Evolutionary conservation across 2,888 invertebrate genomes (phyloP).

Genomic region (Rutpela maculata): DNA sequence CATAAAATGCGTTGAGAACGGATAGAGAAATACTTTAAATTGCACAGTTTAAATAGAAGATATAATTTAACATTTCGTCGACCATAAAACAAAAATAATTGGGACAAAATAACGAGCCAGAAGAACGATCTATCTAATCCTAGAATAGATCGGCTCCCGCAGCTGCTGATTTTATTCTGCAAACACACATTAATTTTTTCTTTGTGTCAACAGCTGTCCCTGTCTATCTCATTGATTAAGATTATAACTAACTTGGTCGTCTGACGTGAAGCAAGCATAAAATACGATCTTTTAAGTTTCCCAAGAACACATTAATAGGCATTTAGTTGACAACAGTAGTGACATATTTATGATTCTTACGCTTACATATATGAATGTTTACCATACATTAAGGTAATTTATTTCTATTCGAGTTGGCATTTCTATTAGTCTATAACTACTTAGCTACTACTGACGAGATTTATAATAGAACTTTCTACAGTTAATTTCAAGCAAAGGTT

Average conservation of each 20-base stretch:
- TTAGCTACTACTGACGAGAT: slow-evolving; percentile 70
- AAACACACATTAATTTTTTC: slow-evolving; percentile 55
- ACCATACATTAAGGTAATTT: slow-evolving; percentile 75
- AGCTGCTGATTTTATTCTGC: slow-evolving; percentile 66
- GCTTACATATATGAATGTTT: slow-evolving; percentile 74
- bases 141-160: slow-evolving; percentile 69
- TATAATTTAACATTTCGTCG: slow-evolving; percentile 69
- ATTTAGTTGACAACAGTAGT: slow-evolving; percentile 74
- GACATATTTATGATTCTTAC: slow-evolving; percentile 74
- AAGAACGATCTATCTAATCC: slow-evolving; percentile 69
- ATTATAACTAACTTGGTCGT: slow-evolving; percentile 38
- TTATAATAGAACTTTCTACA: slow-evolving; percentile 70
- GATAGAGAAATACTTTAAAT: slow-evolving; percentile 47
- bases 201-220: slow-evolving; percentile 56
- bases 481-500: slow-evolving; percentile 69
- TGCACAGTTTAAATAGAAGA: slow-evolving; percentile 57
- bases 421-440: slow-evolving; percentile 74
- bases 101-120: slow-evolving; percentile 69
- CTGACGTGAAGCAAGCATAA: slow-evolving; percentile 64
- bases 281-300: slow-evolving; percentile 69
- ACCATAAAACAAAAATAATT: slow-evolving; percentile 72
- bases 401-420: slow-evolving; percentile 73
- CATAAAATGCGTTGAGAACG: neutral
- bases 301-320: slow-evolving; percentile 74
- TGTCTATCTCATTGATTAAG: slow-evolving; percentile 51